These are phyloP conservation scores for Linyphia triangularis DNA, from an alignment of 2,888 invertebrate species.

Conservation along the genomic window DNA sequence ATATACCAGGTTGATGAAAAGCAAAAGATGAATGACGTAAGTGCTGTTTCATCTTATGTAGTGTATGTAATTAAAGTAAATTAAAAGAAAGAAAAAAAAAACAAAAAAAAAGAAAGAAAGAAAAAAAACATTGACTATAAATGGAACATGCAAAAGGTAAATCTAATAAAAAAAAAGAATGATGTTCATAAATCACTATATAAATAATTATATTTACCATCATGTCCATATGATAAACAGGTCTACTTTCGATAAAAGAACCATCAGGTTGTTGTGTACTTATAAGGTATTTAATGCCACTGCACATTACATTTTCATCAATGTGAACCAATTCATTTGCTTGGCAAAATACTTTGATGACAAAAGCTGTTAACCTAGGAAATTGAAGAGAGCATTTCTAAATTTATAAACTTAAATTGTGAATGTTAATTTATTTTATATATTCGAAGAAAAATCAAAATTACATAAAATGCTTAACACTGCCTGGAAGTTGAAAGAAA, in stretches of 20 bases:
- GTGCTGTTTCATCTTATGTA: too few relatives aligned
- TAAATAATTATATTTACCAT: too few relatives aligned
- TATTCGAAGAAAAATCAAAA: neutral
- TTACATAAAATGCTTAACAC: too few relatives aligned
- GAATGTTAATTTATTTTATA: neutral
- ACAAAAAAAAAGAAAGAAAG: neutral
- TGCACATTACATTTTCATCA: conserved; percentile 75
- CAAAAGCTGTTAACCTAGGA: conserved; percentile 77
- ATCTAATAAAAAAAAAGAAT: too few relatives aligned
- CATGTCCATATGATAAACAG: conserved; percentile 76
- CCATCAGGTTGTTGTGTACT: conserved; percentile 75
- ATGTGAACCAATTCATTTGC: conserved; percentile 69
- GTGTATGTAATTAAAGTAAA: too few relatives aligned
- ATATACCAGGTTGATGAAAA: too few relatives aligned
- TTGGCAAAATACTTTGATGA: conserved; percentile 77
- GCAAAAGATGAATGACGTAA: too few relatives aligned
- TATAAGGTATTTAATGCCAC: conserved; percentile 75
- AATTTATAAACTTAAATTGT: neutral
- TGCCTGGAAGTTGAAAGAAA: too few relatives aligned
- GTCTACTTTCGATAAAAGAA: conserved; percentile 73
- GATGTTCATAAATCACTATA: too few relatives aligned
- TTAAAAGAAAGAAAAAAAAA: neutral
- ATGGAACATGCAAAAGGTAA: neutral
- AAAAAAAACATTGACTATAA: neutral
- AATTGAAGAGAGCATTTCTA: neutral